Conservation (phyloP, 2,113 vertebrate genomes). For the Papio anubis region DNA sequence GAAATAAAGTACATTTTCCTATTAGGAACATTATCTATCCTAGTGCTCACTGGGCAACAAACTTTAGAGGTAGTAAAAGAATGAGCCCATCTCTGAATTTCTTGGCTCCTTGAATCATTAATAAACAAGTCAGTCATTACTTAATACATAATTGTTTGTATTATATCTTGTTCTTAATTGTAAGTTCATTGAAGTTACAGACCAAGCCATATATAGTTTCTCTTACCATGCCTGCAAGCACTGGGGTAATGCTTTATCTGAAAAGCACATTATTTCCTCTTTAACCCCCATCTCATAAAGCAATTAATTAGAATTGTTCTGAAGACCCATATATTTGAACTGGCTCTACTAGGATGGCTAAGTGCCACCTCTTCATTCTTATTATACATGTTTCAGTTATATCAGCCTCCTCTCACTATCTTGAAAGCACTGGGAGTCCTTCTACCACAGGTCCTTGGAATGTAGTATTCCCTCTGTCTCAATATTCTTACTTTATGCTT, state of each 20-base stretch:
- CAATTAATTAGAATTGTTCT: background rate
- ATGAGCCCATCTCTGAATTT: background rate
- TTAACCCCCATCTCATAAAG: background rate
- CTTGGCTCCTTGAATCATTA: background rate
- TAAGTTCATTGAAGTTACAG: background rate
- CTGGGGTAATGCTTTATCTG: background rate
- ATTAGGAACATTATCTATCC: background rate
- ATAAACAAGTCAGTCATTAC: background rate
- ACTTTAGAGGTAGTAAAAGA: background rate
- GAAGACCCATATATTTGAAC: background rate
- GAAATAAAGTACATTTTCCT: constrained; percentile 16
- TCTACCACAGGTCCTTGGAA: background rate
- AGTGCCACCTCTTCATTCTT: background rate
- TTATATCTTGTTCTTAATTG: background rate
- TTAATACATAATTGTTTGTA: background rate
- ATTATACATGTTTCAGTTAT: background rate
- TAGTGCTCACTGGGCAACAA: background rate
- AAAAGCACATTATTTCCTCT: background rate
- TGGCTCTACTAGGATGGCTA: background rate
- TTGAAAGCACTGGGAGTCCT: background rate
- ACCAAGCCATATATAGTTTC: background rate
- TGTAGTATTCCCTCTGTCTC: background rate
- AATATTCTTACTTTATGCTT: background rate
- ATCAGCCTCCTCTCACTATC: background rate
- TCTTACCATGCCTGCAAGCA: background rate